A percentile compares a stretch with the other conserved stretches of the same genome.
Conservation (phyloP, 2,113 vertebrate genomes). For the Mixornis gularis region DNA sequence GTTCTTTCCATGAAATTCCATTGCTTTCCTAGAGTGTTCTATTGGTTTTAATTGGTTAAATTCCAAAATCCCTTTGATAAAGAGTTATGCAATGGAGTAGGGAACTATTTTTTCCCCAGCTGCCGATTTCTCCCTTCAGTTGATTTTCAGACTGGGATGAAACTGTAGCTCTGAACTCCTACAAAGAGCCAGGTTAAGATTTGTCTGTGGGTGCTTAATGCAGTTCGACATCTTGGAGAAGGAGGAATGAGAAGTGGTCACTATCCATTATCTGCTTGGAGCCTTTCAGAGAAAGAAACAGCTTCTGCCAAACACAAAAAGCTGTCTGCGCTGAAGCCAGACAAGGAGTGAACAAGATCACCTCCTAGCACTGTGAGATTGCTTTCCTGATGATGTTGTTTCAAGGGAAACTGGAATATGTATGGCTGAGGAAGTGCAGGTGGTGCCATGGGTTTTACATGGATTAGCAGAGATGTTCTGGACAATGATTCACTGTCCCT, state of each 20-base stretch:
- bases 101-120: neutral
- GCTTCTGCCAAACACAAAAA: slow-evolving; percentile 65
- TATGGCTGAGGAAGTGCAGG: slow-evolving; percentile 56
- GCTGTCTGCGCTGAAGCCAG: slow-evolving; percentile 71
- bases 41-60: neutral
- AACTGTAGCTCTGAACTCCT: slow-evolving; percentile 51
- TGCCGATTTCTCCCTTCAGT: slow-evolving; percentile 13
- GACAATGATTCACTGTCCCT: slow-evolving; percentile 62
- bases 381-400: slow-evolving; percentile 55
- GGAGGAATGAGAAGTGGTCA: slow-evolving; percentile 73
- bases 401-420: slow-evolving; percentile 49
- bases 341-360: slow-evolving; percentile 69
- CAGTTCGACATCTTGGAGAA: slow-evolving; percentile 71
- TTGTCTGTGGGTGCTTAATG: slow-evolving; percentile 68
- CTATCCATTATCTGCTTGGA: slow-evolving; percentile 78
- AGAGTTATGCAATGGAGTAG: neutral
- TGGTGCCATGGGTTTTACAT: slow-evolving; percentile 13
- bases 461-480: slow-evolving; percentile 53
- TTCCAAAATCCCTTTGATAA: neutral
- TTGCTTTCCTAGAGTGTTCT: neutral
- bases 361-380: slow-evolving; percentile 37
- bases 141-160: slow-evolving; percentile 41
- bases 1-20: neutral
- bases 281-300: slow-evolving; percentile 69
- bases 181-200: slow-evolving; percentile 60